phyloP scores from a whole-genome alignment of 2,888 invertebrate genomes.

The Agrochola litura region DNA sequence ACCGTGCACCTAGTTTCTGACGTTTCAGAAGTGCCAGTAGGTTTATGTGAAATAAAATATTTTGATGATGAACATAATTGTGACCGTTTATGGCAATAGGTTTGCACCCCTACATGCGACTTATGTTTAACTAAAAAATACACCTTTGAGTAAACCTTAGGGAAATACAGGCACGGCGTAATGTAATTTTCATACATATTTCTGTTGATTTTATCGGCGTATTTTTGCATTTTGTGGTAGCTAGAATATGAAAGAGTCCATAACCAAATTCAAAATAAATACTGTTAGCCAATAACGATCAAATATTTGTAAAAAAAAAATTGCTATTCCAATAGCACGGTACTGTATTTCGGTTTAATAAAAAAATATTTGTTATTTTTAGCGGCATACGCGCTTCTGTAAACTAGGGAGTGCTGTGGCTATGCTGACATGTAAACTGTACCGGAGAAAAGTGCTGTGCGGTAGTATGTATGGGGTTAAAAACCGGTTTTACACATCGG shows the following conservation, averaged over 20 bases:
- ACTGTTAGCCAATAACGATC: background rate
- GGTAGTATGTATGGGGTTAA: background rate
- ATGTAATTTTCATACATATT: background rate
- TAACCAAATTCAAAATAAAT: constrained; percentile 15
- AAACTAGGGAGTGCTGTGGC: constrained; percentile 13
- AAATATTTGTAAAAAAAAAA: constrained; percentile 7
- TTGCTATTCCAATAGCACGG: background rate
- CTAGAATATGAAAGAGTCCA: background rate
- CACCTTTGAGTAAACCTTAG: too few relatives aligned
- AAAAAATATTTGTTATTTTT: constrained; percentile 27
- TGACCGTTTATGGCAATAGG: background rate
- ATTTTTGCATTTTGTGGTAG: background rate
- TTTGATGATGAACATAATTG: background rate
- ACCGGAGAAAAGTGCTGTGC: constrained; percentile 5
- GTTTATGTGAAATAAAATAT: too few relatives aligned
- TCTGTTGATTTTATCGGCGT: background rate
- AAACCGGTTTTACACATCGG: constrained; percentile 11
- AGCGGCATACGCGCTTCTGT: background rate
- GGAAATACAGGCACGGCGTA: too few relatives aligned
- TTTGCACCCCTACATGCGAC: background rate
- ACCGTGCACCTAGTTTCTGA: too few relatives aligned
- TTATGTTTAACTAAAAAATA: background rate
- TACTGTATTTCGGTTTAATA: background rate
- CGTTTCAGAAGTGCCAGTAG: too few relatives aligned
- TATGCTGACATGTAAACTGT: constrained; percentile 32